Conservation (phyloP, 2,888 invertebrate genomes). For the Synergus umbraculus region DNA sequence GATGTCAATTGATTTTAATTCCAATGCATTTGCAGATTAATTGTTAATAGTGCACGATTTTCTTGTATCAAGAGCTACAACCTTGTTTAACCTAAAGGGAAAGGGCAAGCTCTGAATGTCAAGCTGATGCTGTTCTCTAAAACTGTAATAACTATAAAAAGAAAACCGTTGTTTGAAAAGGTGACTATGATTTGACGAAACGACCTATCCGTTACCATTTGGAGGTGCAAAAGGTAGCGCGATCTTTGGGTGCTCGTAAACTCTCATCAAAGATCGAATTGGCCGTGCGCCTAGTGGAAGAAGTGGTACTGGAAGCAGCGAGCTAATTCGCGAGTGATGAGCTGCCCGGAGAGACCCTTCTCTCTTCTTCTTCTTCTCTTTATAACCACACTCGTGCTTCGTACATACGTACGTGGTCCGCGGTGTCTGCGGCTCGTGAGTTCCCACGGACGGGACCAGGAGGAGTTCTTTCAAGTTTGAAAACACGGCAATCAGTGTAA, state of each 20-base stretch:
- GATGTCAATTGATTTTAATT: no score
- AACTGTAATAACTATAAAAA: slow-evolving; percentile 6
- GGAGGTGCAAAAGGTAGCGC: slow-evolving; percentile 49
- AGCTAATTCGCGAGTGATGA: slow-evolving; percentile 71
- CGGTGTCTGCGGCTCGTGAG: slow-evolving; percentile 66
- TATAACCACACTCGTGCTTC: slow-evolving; percentile 24
- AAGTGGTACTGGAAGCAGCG: slow-evolving; percentile 61
- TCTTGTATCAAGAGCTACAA: not conserved
- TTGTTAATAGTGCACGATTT: not conserved
- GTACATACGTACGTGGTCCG: slow-evolving; percentile 55
- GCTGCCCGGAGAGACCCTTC: slow-evolving; percentile 54
- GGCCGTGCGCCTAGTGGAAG: slow-evolving; percentile 56
- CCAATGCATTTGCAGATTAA: not conserved
- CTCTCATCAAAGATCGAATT: slow-evolving; percentile 67
- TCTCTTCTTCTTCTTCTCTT: slow-evolving; percentile 34
- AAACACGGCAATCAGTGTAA: slow-evolving; percentile 76
- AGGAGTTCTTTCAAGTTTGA: slow-evolving; percentile 74
- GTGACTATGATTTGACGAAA: not conserved
- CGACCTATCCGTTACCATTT: slow-evolving; percentile 62
- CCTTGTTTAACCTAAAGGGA: not conserved
- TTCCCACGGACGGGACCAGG: slow-evolving; percentile 73
- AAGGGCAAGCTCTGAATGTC: not conserved
- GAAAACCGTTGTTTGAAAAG: not conserved
- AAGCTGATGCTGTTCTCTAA: not conserved
- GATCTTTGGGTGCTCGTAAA: slow-evolving; percentile 61